phyloP scores from a whole-genome alignment of 1,140 invertebrate species.

The Nebria ingens region DNA sequence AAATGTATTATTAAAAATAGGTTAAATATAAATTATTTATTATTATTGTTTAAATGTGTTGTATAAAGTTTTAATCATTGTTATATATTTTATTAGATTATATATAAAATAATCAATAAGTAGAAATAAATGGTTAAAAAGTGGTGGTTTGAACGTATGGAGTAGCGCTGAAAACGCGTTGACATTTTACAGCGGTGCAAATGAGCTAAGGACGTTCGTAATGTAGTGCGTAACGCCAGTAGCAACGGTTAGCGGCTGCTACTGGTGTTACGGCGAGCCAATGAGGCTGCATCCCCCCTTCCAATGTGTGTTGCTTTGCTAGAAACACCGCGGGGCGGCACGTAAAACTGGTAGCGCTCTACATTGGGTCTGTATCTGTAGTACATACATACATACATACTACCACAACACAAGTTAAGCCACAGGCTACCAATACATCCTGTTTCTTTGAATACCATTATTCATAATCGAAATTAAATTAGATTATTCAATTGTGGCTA shows the following conservation, averaged over 20 bases:
- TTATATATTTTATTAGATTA: neutral
- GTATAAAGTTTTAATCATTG: neutral
- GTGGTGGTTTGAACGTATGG: too few species aligned
- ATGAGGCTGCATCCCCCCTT: neutral
- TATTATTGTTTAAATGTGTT: neutral
- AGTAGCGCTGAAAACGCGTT: neutral
- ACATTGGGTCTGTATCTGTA: too few species aligned
- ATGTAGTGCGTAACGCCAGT: neutral
- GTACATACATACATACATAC: too few species aligned
- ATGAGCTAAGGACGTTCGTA: neutral
- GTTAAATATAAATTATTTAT: too few species aligned
- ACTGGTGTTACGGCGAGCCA: neutral
- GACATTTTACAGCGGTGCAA: neutral
- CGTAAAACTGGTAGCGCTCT: neutral
- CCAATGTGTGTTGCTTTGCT: neutral
- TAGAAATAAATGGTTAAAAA: too few species aligned
- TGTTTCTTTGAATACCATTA: too few species aligned
- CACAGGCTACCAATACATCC: too few species aligned
- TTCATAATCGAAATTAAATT: too few species aligned
- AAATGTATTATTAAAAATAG: too few species aligned
- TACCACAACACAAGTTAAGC: too few species aligned
- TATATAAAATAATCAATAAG: neutral
- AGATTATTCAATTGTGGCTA: too few species aligned
- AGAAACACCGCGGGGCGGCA: neutral
- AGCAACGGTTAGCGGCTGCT: neutral